Base-by-base conservation (phyloP, 2,113 vertebrate species). In the Carollia perspicillata region DNA sequence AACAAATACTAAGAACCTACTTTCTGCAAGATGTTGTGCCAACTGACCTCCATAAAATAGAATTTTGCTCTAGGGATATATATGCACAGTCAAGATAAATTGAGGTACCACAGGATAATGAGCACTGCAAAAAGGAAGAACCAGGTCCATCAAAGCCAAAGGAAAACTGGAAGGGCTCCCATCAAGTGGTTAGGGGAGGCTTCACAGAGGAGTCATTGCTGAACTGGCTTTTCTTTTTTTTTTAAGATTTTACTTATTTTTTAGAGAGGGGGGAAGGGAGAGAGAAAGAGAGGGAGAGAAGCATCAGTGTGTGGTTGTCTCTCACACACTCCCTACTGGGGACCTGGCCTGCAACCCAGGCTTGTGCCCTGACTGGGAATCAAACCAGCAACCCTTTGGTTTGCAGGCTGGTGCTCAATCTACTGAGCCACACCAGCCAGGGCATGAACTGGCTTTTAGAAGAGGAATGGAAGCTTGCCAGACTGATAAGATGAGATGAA, bases 131-230 rank as follows among this genome's bases (percentile, higher is more conserved):
- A 7, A 84, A 81, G 74, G 71, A 91, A 89, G 44, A 94, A 94
- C 58, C 18, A 84, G 26, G n/a, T 49, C 63, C 53, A 55, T 20
- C 28, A 66, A n/a, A 6, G 33, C 63, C 47, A 80, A 86, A 93
- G 44, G 42, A 65, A 85, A 55, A 53, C 10, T 78, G 80, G 53
- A 84, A 75, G 14, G 6, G 20, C 33, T 87, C n/a, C 92, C 13
- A 68, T 51, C 10, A 17, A 94, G 53, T 84, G 53, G 28, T 71
- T 53, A 87, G 75, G 40, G 58, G 84, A 72, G 26, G 44, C 37
- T 66, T 96, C 95, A 93, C 33, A 58, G 53, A 95, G 55, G 23
- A 47, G n/a, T 37, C 53, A 40, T 60, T 91, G n/a, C 65, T 71
- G 17, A 85, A 44, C 53, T 47, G 69, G 14, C 33, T 79, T n/a